Evolutionary conservation across 2,113 vertebrate species (phyloP), one percentile per base, ranked within the genome.

Genomic region (Natator depressus): DNA sequence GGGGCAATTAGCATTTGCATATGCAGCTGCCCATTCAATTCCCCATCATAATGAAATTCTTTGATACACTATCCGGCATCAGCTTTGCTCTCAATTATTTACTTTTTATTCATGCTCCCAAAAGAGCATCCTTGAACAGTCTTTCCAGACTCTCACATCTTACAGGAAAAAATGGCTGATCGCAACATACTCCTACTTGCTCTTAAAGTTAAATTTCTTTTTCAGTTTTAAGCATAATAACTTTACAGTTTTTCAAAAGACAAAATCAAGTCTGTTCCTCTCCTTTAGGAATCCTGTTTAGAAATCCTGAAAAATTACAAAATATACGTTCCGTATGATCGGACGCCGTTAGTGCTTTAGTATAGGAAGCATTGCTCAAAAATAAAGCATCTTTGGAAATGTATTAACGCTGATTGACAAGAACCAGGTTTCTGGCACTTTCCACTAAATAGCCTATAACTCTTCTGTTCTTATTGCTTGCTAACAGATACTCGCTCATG

Each of bases 361-460:
- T 53, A 38, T 72, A 83, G 88, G 86, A 87, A 90, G 81, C 27
- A 35, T 27, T 3, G 14, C 6, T 69, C 82, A 85, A 53, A 46
- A 55, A 72, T 65, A 57, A 19, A 47, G 76, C 79, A 88, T 9
- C 72, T 89, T 93, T 42, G 80, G 65, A 90, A 90, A 50, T 53
- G 87, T 50, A 8, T 42, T 59, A 19, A 54, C 46, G 5, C 8
- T 47, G 80, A 46, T 88, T 93, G 84, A 47, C 14, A 65, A 51
- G 69, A 94, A 31, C 16, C 59, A 81, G 79, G 84, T 89, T 94
- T 80, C 90, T 93, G 93, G 80, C 46, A 51, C 47, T 80, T 78
- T 35, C 9, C 38, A 51, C n/a, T 29, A 10, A 47, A 55, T 12
- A 49, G 53, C 55, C 84, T 5, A 6, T 42, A 78, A 57, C 22